Base-by-base conservation (phyloP, 2,113 vertebrate genomes). In the Vulpes lagopus region DNA sequence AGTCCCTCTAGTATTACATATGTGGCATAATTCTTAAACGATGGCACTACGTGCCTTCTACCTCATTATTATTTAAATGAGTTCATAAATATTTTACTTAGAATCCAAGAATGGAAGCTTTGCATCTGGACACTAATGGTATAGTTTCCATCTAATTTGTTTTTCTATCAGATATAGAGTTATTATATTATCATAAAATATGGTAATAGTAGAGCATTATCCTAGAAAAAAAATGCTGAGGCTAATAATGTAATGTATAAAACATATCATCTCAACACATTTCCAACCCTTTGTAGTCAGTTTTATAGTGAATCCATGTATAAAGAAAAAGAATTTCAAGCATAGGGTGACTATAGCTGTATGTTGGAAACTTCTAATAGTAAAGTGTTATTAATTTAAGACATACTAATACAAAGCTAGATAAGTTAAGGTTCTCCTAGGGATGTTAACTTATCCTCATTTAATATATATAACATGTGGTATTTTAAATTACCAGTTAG, bases 11-110 rank as follows among this genome's bases (percentile, higher is more conserved):
- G 67, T 51, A 94, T 83, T 94, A 59, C 67, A 62, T 43, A 87
- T 57, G 60, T 51, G 35, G 51, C 73, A 80, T 96, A 91, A 97
- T 95, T 96, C 91, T 86, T 96, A 91, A 95, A 91, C 0, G 27
- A 95, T 84, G 53, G 73, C 73, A 76, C 87, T 94, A 22, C 27
- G 55, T 74, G 60, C 32, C 69, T 96, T 86, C 64, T 8, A 91
- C 43, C 80, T 97, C 96, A 98, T 98, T 95, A 98, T 96, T 98
- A 98, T 98, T 98, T 97, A 97, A 98, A 98, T 96, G 86, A 92
- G 20, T 49, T 96, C 76, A 97, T 98, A 97, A 96, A 98, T 96
- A 97, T 94, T 98, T 97, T 79, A 98, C 76, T 95, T 94, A 81
- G 43, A 89, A 92, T 94, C 96, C 67, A 95, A 87, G 74, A 96